Percentiles rank a stretch among this genome's conserved stretches.
These are phyloP conservation scores for Mustela lutreola DNA, from an alignment of 2,113 vertebrate species.

Conservation along the genomic window DNA sequence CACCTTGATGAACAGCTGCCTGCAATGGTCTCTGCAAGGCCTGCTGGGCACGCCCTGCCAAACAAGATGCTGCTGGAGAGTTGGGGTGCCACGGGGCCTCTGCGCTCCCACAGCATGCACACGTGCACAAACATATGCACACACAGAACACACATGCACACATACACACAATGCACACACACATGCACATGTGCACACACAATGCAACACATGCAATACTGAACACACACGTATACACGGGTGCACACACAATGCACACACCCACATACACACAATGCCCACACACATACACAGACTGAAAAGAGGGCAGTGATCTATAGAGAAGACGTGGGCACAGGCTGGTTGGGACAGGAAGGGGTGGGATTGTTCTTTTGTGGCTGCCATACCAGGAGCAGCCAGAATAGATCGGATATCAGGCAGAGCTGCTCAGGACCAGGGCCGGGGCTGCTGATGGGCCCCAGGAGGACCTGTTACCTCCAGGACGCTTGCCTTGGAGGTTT, in stretches of 20 bases:
- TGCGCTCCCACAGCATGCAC: too few species aligned
- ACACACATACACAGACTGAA: neutral
- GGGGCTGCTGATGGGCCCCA: neutral
- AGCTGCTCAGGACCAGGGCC: neutral
- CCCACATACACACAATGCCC: neutral
- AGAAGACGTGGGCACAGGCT: accelerated
- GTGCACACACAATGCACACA: too few species aligned
- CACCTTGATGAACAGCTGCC: neutral
- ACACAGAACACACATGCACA: too few species aligned
- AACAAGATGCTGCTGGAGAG: neutral
- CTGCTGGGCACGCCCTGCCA: neutral
- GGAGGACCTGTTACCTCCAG: neutral
- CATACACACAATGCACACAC: neutral
- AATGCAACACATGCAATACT: too few species aligned
- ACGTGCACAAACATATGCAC: too few species aligned
- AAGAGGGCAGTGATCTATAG: neutral
- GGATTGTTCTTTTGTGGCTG: neutral
- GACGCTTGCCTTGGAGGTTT: neutral
- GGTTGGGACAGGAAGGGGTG: too few species aligned
- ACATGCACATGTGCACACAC: too few species aligned
- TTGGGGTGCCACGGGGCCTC: accelerated
- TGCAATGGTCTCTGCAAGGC: accelerated
- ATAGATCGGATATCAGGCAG: neutral
- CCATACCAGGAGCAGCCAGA: neutral
- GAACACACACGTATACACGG: neutral